Evolutionary conservation across 1,140 invertebrate genomes (phyloP).

Genomic region (Bombus cullumanus): DNA sequence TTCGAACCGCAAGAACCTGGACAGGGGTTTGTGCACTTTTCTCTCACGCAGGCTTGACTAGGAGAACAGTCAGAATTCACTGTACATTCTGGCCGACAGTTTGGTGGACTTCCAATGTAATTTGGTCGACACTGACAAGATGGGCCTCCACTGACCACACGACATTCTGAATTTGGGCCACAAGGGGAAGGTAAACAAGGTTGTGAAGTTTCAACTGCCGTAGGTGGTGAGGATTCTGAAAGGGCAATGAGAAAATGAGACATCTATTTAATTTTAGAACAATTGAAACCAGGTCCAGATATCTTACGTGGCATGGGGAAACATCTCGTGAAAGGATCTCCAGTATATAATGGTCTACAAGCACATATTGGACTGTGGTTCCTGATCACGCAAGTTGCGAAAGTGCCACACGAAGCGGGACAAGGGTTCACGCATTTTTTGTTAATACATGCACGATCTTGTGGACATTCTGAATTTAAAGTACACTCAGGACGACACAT

Average conservation of each 20-base stretch:
- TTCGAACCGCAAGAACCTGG: conserved; percentile 89
- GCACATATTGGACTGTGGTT: conserved; percentile 82
- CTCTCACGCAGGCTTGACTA: conserved; percentile 80
- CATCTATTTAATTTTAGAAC: neutral
- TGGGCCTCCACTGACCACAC: conserved; percentile 84
- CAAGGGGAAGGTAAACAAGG: conserved; percentile 84
- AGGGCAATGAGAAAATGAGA: neutral
- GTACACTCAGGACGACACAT: conserved; percentile 81
- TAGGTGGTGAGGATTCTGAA: neutral
- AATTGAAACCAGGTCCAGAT: conserved; percentile 7
- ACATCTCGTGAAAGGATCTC: conserved; percentile 83
- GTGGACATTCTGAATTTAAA: conserved; percentile 81
- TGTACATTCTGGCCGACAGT: conserved; percentile 87
- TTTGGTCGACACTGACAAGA: conserved; percentile 85
- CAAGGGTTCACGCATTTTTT: conserved; percentile 83
- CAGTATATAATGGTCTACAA: conserved; percentile 83
- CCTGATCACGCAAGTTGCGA: conserved; percentile 75
- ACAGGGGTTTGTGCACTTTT: conserved; percentile 87
- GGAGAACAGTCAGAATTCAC: conserved; percentile 83
- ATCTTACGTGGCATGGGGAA: conserved; percentile 83
- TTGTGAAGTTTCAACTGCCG: conserved; percentile 75
- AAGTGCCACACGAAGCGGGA: conserved; percentile 82
- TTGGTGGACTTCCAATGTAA: conserved; percentile 87
- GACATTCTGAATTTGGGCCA: conserved; percentile 87
- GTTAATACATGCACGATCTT: conserved; percentile 80